Percentiles rank a stretch among this genome's conserved stretches.
Evolutionary conservation across 2,113 vertebrate genomes (phyloP).

Genomic region (Planiliza haematocheilus): DNA sequence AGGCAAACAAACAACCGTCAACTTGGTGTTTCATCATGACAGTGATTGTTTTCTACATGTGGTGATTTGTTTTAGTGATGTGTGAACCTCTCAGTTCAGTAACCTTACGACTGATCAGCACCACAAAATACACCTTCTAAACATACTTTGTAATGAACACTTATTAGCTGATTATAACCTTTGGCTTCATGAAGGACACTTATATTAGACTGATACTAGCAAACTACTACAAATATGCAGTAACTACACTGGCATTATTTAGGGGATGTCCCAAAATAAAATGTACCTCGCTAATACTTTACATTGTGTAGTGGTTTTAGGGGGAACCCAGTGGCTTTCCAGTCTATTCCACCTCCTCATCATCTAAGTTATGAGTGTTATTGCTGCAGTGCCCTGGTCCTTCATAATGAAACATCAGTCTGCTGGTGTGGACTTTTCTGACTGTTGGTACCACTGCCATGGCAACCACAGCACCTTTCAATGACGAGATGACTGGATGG

Average conservation of each 20-base stretch:
- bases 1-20: no score
- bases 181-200: background rate
- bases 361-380: background rate
- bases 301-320: background rate
- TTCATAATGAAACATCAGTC: slow-evolving; percentile 12
- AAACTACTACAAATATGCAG: background rate
- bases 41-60: no score
- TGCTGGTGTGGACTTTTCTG: slow-evolving; percentile 18
- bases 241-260: background rate
- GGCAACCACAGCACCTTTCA: slow-evolving; percentile 53
- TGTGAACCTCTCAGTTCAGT: no score
- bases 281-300: background rate
- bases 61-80: no score
- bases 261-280: no score
- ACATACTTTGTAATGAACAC: no score
- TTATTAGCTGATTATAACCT: no score
- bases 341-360: no score
- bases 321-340: background rate
- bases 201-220: no score
- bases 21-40: no score
- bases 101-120: no score
- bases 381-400: slow-evolving; percentile 10
- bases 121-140: no score
- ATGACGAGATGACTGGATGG: slow-evolving; percentile 19
- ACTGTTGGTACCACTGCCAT: slow-evolving; percentile 60